These are phyloP conservation scores for Cheilosia vulpina DNA, from an alignment of 2,888 invertebrate species.

Conservation along the genomic window DNA sequence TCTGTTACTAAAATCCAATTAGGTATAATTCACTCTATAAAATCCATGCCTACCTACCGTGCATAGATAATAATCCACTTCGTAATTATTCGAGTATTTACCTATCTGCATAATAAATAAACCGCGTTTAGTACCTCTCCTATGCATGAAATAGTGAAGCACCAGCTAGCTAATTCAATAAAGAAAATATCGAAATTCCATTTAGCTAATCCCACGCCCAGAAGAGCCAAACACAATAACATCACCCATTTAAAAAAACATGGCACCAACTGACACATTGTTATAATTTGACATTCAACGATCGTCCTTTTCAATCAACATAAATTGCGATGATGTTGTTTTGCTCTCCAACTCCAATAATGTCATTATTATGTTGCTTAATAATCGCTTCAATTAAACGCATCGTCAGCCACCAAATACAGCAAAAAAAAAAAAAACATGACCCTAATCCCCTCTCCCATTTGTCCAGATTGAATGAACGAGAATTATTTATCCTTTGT, in stretches of 20 bases:
- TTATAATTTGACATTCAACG: conserved; percentile 26
- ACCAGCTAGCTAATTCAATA: not conserved
- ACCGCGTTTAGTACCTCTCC: not conserved
- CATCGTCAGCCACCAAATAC: conserved; percentile 60
- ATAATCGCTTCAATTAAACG: conserved; percentile 69
- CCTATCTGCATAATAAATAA: not conserved
- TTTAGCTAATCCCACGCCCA: not conserved
- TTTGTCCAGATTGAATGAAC: conserved; percentile 1
- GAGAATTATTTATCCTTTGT: conserved; percentile 51
- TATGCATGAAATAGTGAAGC: not conserved
- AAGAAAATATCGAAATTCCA: not conserved
- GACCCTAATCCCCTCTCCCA: not conserved
- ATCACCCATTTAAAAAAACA: conserved; percentile 18
- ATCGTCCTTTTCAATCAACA: conserved; percentile 59
- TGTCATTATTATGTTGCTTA: conserved; percentile 15
- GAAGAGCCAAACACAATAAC: not conserved
- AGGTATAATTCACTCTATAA: too few species aligned
- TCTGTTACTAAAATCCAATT: too few species aligned
- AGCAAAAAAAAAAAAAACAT: conserved; percentile 1
- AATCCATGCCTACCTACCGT: too few species aligned
- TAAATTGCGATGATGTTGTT: conserved; percentile 51
- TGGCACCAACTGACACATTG: conserved; percentile 31
- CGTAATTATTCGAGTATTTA: not conserved
- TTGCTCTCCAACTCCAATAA: not conserved
- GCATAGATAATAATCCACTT: too few species aligned